Evolutionary conservation across 1,140 invertebrate species (phyloP).

Genomic region (Brachionus paranguensis): DNA sequence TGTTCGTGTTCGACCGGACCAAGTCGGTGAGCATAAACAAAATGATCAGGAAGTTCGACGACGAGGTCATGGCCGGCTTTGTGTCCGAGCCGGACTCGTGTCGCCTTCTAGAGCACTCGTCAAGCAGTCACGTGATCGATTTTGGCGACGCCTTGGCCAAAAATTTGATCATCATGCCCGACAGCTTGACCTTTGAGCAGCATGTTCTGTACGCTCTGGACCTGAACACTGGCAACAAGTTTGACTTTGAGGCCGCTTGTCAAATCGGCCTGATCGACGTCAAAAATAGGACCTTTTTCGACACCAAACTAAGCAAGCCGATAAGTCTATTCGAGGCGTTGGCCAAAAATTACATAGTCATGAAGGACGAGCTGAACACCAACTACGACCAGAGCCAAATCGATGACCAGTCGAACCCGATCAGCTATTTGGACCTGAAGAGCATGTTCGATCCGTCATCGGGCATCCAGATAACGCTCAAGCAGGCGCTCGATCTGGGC

Average conservation of each 20-base stretch:
- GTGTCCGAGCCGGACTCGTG: background rate
- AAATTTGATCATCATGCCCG: constrained; percentile 23
- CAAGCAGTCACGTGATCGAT: background rate
- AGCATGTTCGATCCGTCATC: constrained; percentile 20
- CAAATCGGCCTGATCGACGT: constrained; percentile 22
- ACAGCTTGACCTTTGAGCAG: background rate
- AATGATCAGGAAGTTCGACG: constrained; percentile 10
- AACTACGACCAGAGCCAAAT: constrained; percentile 19
- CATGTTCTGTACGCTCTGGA: constrained; percentile 4
- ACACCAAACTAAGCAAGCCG: background rate
- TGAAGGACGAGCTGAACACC: constrained; percentile 22
- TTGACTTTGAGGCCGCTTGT: constrained; percentile 32
- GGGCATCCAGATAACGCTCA: background rate
- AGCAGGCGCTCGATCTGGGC: constrained; percentile 13
- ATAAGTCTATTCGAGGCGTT: constrained; percentile 32
- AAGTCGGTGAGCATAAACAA: constrained; percentile 26
- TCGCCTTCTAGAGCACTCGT: background rate
- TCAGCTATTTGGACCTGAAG: background rate
- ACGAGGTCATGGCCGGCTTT: constrained; percentile 17
- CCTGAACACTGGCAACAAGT: background rate
- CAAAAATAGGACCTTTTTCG: background rate
- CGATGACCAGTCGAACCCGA: background rate
- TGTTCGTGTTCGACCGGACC: background rate
- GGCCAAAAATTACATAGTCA: constrained; percentile 34
- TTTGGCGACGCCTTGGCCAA: constrained; percentile 4